Evolutionary conservation across 2,888 invertebrate genomes (phyloP).

Genomic region (Caenorhabditis auriculariae): DNA sequence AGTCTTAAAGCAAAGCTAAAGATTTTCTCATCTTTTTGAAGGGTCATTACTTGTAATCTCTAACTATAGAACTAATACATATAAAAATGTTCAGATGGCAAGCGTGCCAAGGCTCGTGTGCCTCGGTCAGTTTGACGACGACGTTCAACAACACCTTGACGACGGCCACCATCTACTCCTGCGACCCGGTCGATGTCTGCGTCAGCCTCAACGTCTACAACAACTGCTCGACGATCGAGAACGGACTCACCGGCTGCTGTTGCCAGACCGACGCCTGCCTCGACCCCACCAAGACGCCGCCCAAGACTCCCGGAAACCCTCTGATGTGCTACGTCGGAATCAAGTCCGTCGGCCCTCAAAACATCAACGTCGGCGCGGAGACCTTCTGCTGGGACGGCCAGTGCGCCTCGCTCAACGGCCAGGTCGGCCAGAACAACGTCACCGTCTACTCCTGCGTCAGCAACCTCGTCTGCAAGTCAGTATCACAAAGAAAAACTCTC

Average conservation of each 20-base stretch:
- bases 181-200: constrained; percentile 28
- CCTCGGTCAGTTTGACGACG: constrained; percentile 24
- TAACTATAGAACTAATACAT: background rate
- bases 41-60: no score
- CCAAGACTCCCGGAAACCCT: constrained; percentile 24
- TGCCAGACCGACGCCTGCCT: constrained; percentile 30
- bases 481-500: no score
- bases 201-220: constrained; percentile 19
- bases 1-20: no score
- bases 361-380: constrained; percentile 27
- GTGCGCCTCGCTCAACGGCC: constrained; percentile 32
- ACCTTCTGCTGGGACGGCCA: constrained; percentile 34
- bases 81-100: no score
- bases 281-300: constrained; percentile 27
- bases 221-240: constrained; percentile 24
- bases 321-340: constrained; percentile 42
- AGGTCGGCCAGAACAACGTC: constrained; percentile 26
- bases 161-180: constrained; percentile 29
- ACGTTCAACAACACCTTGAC: constrained; percentile 11
- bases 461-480: constrained; percentile 16
- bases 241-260: constrained; percentile 30
- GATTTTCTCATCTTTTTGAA: no score
- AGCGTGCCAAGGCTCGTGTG: constrained; percentile 39
- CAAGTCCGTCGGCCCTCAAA: constrained; percentile 21
- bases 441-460: constrained; percentile 34